Conservation (phyloP, 2,888 invertebrate genomes). For the Nebria brevicollis region DNA sequence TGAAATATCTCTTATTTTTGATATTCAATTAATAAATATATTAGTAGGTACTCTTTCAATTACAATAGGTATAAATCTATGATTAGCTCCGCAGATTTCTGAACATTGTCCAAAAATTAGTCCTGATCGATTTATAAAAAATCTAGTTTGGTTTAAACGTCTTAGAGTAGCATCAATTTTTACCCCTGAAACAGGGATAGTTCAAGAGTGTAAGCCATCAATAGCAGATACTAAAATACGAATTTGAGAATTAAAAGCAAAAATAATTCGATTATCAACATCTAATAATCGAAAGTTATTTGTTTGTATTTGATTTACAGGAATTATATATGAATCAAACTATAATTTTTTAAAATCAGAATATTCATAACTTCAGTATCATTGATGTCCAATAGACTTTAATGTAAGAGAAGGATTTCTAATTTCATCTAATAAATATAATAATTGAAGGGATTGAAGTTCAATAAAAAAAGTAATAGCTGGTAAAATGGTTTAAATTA, state of each 20-base stretch:
- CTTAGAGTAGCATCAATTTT: slow-evolving; percentile 75
- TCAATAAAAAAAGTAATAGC: slow-evolving; percentile 72
- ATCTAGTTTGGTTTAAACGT: slow-evolving; percentile 72
- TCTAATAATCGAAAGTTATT: slow-evolving; percentile 70
- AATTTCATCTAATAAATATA: too few relatives aligned
- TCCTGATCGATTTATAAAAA: too few relatives aligned
- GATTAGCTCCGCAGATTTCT: too few relatives aligned
- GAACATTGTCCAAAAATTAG: too few relatives aligned
- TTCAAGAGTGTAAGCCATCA: slow-evolving; percentile 76
- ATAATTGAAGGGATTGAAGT: slow-evolving; percentile 69
- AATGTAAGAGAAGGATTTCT: slow-evolving; percentile 68
- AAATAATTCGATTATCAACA: slow-evolving; percentile 71
- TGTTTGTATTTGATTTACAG: slow-evolving; percentile 59
- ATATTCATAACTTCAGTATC: slow-evolving; percentile 76
- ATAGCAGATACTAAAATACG: slow-evolving; percentile 71
- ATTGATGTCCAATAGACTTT: slow-evolving; percentile 62
- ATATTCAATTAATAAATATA: too few relatives aligned
- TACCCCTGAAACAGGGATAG: slow-evolving; percentile 70
- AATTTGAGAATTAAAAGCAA: slow-evolving; percentile 72
- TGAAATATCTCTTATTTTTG: too few relatives aligned
- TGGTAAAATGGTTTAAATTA: slow-evolving; percentile 73
- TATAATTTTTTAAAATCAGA: slow-evolving; percentile 69
- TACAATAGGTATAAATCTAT: too few relatives aligned
- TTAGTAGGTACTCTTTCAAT: too few relatives aligned
- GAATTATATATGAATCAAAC: slow-evolving; percentile 73